Conservation (phyloP, 2,888 invertebrate species). For the Alcis repandata region DNA sequence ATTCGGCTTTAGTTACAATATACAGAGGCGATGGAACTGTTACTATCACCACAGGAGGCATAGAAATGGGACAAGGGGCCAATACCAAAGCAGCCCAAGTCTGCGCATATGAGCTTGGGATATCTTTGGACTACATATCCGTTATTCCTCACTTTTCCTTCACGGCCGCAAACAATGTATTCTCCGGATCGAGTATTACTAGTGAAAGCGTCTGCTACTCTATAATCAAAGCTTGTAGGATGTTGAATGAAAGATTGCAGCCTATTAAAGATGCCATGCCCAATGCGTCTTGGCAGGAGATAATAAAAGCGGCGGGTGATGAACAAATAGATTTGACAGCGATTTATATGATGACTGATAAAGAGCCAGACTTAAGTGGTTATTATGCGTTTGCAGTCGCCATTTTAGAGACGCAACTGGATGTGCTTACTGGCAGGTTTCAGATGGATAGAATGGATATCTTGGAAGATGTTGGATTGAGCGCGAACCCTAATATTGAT, state of each 20-base stretch:
- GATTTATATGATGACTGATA: slow-evolving; percentile 86
- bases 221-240: slow-evolving; percentile 87
- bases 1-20: slow-evolving; percentile 88
- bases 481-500: slow-evolving; percentile 89
- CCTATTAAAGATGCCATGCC: slow-evolving; percentile 81
- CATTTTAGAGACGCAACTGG: slow-evolving; percentile 89
- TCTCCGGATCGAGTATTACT: slow-evolving; percentile 89
- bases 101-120: slow-evolving; percentile 90
- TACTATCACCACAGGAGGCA: slow-evolving; percentile 89
- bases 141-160: slow-evolving; percentile 88
- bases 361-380: slow-evolving; percentile 76
- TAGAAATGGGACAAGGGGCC: slow-evolving; percentile 93
- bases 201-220: slow-evolving; percentile 88
- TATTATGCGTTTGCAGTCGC: slow-evolving; percentile 88
- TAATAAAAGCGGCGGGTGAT: slow-evolving; percentile 84
- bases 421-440: slow-evolving; percentile 90
- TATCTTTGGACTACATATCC: slow-evolving; percentile 87
- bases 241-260: slow-evolving; percentile 84
- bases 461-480: slow-evolving; percentile 89
- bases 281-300: slow-evolving; percentile 86
- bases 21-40: slow-evolving; percentile 91
- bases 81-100: slow-evolving; percentile 93
- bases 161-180: slow-evolving; percentile 86
- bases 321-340: slow-evolving; percentile 87
- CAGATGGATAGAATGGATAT: slow-evolving; percentile 88